phyloP scores from a whole-genome alignment of 92 coral and sea anemone species.

The Micromussa lordhowensis region DNA sequence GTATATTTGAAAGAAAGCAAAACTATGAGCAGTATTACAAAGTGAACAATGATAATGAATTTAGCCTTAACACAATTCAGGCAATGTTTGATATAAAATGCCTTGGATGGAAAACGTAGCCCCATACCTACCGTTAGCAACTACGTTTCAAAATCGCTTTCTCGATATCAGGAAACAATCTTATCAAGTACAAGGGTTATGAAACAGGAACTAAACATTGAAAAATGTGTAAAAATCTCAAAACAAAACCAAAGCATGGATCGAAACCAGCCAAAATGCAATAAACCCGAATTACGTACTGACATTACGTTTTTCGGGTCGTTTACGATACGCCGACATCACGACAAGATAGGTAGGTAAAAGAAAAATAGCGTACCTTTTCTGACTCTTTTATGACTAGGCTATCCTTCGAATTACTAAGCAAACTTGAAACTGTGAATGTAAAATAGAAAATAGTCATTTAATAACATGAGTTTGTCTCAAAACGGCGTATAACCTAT shows the following conservation, averaged over 20 bases:
- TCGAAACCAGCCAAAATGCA: not conserved
- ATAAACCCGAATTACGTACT: not conserved
- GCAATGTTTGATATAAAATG: not conserved
- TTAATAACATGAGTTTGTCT: too few relatives aligned
- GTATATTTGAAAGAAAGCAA: not conserved
- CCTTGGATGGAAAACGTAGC: not conserved
- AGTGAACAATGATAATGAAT: not conserved
- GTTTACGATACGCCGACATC: not conserved
- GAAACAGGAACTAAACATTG: not conserved
- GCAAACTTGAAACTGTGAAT: conserved; percentile 27
- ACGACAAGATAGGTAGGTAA: not conserved
- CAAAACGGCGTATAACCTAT: too few relatives aligned
- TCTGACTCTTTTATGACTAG: conserved; percentile 69
- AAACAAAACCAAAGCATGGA: not conserved
- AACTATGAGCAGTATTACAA: not conserved
- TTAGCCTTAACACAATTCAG: not conserved
- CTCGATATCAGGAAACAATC: not conserved
- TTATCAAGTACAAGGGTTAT: not conserved
- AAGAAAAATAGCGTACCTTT: conserved; percentile 56
- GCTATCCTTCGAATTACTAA: conserved; percentile 38
- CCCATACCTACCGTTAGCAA: not conserved
- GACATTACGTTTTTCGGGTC: not conserved
- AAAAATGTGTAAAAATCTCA: too few relatives aligned
- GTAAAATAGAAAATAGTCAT: not conserved
- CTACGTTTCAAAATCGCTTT: not conserved